Evolutionary conservation across 2,113 vertebrate species (phyloP).

Genomic region (Passer montanus): DNA sequence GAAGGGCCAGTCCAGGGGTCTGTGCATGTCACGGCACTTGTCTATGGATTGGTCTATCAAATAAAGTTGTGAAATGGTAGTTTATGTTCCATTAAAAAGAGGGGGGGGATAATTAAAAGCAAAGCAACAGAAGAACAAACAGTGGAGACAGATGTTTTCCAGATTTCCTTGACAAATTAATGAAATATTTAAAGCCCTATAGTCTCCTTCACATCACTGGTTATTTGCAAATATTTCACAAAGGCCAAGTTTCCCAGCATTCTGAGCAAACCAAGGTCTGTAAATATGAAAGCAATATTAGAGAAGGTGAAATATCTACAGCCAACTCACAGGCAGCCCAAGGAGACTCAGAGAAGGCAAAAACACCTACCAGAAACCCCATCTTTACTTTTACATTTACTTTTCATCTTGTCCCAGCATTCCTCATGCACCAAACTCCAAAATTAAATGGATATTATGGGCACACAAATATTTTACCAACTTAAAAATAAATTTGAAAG

Average conservation of each 20-base stretch:
- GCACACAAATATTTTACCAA: constrained; percentile 36
- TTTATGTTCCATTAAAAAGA: constrained; percentile 38
- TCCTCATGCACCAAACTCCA: constrained; percentile 13
- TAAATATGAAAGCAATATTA: not conserved
- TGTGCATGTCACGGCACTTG: not conserved
- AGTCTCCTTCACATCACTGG: not conserved
- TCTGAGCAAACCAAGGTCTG: not conserved
- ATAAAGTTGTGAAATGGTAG: constrained; percentile 23
- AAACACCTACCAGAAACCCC: not conserved
- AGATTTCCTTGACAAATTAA: constrained; percentile 32
- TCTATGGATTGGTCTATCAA: not conserved
- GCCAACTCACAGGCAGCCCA: not conserved
- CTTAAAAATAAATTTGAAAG: constrained; percentile 54
- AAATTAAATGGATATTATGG: constrained; percentile 19
- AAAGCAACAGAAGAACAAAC: constrained; percentile 42
- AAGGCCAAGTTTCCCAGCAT: not conserved
- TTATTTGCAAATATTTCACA: constrained; percentile 10
- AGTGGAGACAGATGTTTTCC: constrained; percentile 44
- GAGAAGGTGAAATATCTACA: not conserved
- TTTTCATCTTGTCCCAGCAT: not conserved
- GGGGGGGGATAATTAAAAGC: constrained; percentile 45
- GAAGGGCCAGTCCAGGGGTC: not conserved
- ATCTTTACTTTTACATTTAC: not conserved
- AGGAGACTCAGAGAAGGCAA: not conserved
- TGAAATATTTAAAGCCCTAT: not conserved